phyloP scores from a whole-genome alignment of 2,113 vertebrate genomes.

The Ascaphus truei region DNA sequence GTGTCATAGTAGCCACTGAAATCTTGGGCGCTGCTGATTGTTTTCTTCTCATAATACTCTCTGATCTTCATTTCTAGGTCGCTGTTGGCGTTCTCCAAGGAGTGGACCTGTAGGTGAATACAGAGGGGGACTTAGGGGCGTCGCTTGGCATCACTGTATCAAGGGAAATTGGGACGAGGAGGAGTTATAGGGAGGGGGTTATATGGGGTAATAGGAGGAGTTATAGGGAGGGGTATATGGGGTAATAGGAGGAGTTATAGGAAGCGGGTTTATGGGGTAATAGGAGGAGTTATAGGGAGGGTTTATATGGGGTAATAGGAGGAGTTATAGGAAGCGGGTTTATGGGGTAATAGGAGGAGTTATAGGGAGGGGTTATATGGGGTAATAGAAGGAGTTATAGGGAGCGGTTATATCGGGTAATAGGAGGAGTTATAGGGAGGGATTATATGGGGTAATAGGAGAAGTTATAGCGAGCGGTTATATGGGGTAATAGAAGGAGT shows the following conservation, averaged over 20 bases:
- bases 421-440: neutral
- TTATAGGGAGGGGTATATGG: neutral
- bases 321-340: neutral
- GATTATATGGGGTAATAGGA: neutral
- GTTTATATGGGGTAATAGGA: neutral
- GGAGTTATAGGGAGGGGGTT: neutral
- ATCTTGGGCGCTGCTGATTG: constrained; percentile 8
- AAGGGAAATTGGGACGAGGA: neutral
- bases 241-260: neutral
- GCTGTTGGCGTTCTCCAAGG: constrained; percentile 54
- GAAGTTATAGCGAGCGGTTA: neutral
- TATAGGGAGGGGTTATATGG: neutral
- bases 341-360: neutral
- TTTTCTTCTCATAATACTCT: constrained; percentile 41
- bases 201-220: neutral
- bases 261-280: neutral
- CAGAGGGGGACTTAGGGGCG: too few species aligned
- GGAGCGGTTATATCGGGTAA: neutral
- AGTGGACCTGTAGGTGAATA: constrained; percentile 12
- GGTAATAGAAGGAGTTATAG: neutral
- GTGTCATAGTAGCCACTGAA: constrained; percentile 38
- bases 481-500: neutral
- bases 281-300: neutral
- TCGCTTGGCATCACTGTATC: too few species aligned
- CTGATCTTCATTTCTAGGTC: constrained; percentile 62